Conservation (phyloP, 2,113 vertebrate genomes). For the Oryzias curvinotus region DNA sequence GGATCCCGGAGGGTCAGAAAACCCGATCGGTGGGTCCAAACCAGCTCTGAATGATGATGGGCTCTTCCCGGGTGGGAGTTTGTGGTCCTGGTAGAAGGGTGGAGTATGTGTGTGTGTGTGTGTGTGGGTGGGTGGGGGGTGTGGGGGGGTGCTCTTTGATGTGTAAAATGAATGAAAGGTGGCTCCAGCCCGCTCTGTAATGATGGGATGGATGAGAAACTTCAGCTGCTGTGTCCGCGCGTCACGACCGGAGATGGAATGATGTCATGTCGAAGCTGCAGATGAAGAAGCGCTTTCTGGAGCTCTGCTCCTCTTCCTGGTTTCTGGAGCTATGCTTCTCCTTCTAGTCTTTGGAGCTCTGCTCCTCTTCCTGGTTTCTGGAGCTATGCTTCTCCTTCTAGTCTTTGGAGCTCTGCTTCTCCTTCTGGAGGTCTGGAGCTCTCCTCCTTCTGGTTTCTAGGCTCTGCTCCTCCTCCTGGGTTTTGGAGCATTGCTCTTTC, state of each 20-base stretch:
- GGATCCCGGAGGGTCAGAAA: constrained; percentile 19
- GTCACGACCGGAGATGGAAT: too few relatives aligned
- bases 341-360: constrained; percentile 2
- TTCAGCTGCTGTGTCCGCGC: too few relatives aligned
- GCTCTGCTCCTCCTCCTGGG: background rate
- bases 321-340: background rate
- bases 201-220: too few relatives aligned
- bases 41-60: background rate
- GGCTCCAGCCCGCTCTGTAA: constrained; percentile 14
- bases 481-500: too few relatives aligned
- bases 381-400: too few relatives aligned
- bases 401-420: background rate
- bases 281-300: constrained; percentile 24
- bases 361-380: background rate
- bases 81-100: background rate
- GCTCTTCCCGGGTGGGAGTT: background rate
- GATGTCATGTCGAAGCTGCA: background rate
- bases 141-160: constrained; percentile 22
- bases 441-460: background rate
- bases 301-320: constrained; percentile 35
- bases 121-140: background rate
- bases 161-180: constrained; percentile 54
- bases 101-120: too few relatives aligned
- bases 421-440: constrained; percentile 3
- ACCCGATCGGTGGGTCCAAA: background rate